phyloP scores from a whole-genome alignment of 2,888 invertebrate species.

The Standfussiana lucernea region DNA sequence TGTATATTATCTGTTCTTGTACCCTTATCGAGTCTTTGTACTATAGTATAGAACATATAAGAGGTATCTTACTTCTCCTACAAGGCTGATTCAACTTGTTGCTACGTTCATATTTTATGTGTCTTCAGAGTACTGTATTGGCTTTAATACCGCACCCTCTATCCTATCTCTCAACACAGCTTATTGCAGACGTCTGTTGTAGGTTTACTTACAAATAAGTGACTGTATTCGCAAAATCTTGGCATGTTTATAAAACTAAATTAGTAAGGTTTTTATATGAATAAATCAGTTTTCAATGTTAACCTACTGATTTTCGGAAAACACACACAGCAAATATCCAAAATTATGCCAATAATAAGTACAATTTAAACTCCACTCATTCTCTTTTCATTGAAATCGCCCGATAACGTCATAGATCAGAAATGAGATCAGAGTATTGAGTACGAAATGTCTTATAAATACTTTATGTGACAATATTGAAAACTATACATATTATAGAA shows the following conservation, averaged over 20 bases:
- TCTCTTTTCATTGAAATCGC: conserved; percentile 40
- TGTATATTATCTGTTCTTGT: neutral
- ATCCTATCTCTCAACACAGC: conserved; percentile 15
- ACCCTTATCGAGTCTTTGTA: neutral
- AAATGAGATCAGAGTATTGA: conserved; percentile 11
- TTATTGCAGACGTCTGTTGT: neutral
- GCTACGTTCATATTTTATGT: conserved; percentile 35
- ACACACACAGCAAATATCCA: neutral
- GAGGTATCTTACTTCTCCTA: neutral
- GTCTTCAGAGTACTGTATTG: conserved; percentile 25
- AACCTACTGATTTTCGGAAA: neutral
- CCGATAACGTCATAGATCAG: conserved; percentile 18
- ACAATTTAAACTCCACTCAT: neutral
- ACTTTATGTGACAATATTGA: conserved; percentile 33
- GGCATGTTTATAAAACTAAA: neutral
- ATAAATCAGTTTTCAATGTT: neutral
- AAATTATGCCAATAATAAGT: neutral
- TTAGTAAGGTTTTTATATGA: neutral
- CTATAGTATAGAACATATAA: neutral
- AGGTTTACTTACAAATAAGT: neutral
- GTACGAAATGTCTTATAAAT: conserved; percentile 3
- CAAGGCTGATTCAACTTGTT: conserved; percentile 31
- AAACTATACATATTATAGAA: conserved; percentile 10
- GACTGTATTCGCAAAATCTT: too few species aligned
- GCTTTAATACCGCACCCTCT: conserved; percentile 17